phyloP scores from a whole-genome alignment of 2,797 vertebrate genomes.

The Distichodus sexfasciatus region DNA sequence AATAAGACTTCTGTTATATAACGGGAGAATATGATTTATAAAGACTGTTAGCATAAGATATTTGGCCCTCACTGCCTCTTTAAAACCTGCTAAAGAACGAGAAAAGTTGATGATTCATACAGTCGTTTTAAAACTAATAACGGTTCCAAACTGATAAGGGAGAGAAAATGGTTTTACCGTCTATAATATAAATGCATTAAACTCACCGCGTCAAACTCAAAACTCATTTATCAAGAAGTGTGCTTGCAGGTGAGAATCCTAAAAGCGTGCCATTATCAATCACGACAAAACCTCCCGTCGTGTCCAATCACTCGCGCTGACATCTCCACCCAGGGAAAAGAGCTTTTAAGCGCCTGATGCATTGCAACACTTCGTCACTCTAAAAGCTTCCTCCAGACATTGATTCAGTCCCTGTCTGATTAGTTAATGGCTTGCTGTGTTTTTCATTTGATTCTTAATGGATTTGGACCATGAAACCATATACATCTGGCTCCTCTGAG shows the following conservation, averaged over 20 bases:
- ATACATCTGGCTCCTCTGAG: background rate
- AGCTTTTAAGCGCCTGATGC: background rate
- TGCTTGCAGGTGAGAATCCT: too few relatives aligned
- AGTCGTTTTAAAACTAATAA: too few relatives aligned
- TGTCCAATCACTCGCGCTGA: background rate
- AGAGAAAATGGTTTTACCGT: too few relatives aligned
- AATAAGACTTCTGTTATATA: too few relatives aligned
- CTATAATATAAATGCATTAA: too few relatives aligned
- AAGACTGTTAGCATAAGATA: too few relatives aligned
- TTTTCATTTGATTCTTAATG: conserved; percentile 5
- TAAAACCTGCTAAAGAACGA: too few relatives aligned
- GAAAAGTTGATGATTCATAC: too few relatives aligned
- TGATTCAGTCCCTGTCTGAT: background rate
- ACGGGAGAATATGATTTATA: too few relatives aligned
- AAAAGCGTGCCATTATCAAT: background rate
- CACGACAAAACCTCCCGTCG: background rate
- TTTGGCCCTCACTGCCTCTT: too few relatives aligned
- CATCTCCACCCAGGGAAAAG: background rate
- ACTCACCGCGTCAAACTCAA: background rate
- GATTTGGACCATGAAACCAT: background rate
- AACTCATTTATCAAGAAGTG: background rate
- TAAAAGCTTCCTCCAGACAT: background rate
- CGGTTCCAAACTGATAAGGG: too few relatives aligned
- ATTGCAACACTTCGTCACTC: background rate
- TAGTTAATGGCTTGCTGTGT: background rate